Conservation (phyloP, 2,113 vertebrate species). For the Trichechus manatus region DNA sequence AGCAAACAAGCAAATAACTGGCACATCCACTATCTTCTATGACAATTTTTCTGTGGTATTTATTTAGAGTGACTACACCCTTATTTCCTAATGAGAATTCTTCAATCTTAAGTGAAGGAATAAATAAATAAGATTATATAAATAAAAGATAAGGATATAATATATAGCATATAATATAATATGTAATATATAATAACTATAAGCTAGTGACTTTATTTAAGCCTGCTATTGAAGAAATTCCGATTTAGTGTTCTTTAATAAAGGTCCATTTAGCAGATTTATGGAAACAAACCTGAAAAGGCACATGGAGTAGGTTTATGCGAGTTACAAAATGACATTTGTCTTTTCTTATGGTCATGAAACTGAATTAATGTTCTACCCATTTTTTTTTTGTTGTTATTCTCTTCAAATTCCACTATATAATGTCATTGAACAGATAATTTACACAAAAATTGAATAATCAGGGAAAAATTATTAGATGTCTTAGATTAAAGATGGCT, state of each 20-base stretch:
- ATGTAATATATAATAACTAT: background rate
- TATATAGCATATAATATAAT: background rate
- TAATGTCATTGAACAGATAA: background rate
- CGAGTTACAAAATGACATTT: slow-evolving; percentile 36
- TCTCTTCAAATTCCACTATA: slow-evolving; percentile 43
- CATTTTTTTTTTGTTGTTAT: slow-evolving; percentile 4
- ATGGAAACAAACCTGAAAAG: background rate
- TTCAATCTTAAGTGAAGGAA: background rate
- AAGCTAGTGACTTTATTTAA: slow-evolving; percentile 46
- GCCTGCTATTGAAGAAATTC: background rate
- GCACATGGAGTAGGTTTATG: background rate
- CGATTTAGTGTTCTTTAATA: background rate
- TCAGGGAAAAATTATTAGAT: background rate
- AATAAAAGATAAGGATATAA: background rate
- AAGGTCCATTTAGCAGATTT: slow-evolving; percentile 30
- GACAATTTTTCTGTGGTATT: background rate
- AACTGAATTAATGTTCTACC: background rate
- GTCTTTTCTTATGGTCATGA: slow-evolving; percentile 43
- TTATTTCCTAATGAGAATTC: background rate
- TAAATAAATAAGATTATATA: background rate
- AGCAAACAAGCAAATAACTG: background rate
- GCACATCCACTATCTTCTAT: background rate
- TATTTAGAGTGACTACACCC: background rate
- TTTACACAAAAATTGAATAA: slow-evolving; percentile 22
- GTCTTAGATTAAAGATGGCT: slow-evolving; percentile 22